These are phyloP conservation scores for Oncopodura yosiiana DNA, from an alignment of 1,140 invertebrate species.

Conservation along the genomic window DNA sequence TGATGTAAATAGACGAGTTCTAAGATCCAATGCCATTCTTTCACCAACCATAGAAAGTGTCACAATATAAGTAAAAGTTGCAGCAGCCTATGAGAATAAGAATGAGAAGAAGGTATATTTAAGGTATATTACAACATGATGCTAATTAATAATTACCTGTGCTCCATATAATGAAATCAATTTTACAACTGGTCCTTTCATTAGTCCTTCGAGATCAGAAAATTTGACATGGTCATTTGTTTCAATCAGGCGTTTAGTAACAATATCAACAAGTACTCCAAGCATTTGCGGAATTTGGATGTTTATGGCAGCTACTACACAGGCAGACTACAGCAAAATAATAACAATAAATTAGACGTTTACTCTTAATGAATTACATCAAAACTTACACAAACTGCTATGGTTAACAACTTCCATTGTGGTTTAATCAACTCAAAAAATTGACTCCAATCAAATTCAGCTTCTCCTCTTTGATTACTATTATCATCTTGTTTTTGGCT, in stretches of 20 bases:
- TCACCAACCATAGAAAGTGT: constrained; percentile 77
- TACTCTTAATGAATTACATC: not conserved
- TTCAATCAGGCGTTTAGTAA: constrained; percentile 46
- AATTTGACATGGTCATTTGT: constrained; percentile 17
- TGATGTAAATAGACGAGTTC: constrained; percentile 68
- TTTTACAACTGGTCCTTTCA: constrained; percentile 55
- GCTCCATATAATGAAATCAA: constrained; percentile 55
- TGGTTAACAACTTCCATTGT: constrained; percentile 12
- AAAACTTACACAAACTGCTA: constrained; percentile 15
- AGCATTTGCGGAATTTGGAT: constrained; percentile 68
- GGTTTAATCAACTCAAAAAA: constrained; percentile 10
- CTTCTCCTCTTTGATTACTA: too few relatives aligned
- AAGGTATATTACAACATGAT: not conserved
- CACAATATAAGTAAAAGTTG: constrained; percentile 83
- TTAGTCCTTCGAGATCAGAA: constrained; percentile 49
- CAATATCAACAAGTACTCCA: constrained; percentile 64
- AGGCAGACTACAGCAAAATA: constrained; percentile 55
- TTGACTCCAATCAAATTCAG: constrained; percentile 16
- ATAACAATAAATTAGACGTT: constrained; percentile 4
- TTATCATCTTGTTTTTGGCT: too few relatives aligned
- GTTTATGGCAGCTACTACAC: constrained; percentile 67
- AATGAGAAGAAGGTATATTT: constrained; percentile 20
- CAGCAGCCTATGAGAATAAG: constrained; percentile 55
- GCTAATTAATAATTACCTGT: constrained; percentile 49
- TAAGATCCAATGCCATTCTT: constrained; percentile 66